Evolutionary conservation across 2,797 vertebrate genomes (phyloP), one percentile per base, ranked within the genome.

Genomic region (Balearica regulorum): DNA sequence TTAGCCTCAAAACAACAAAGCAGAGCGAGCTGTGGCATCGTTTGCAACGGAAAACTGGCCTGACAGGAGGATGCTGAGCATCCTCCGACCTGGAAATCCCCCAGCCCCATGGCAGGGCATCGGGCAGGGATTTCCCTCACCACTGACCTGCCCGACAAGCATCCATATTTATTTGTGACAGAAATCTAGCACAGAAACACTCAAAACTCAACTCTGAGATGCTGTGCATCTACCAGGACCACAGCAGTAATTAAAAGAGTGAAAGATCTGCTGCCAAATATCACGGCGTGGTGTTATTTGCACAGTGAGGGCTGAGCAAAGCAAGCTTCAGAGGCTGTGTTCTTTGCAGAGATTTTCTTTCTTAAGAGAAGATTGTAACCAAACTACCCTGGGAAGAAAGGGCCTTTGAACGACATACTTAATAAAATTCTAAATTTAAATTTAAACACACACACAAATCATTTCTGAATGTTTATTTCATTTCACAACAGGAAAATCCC

Each of bases 351-450:
- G 87, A 46, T 89, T 81, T 83, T 78, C 84, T 90, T 95, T 70
- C 76, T 92, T 84, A 86, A 65, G 77, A 62, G 16, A 68, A 87
- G 48, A 61, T 53, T 39, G 11, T 22, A 90, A 94, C 88, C 97
- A 96, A 96, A 88, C 84, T 29, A 53, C 43, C 73, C 93, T 89
- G 95, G 90, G 96, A 97, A 96, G 87, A 71, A 72, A 82, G 82
- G 78, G 83, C 60, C 82, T 96, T 94, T 95, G 96, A 96, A 95
- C 88, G 96, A 95, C 24, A 1, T 60, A 54, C 79, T 87, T 73
- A 25, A 93, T 92, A 69, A 92, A 92, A 94, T 35, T 41, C 90
- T 93, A 64, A 39, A 87, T 94, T 88, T 89, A 79, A 86, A 86
- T 69, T 79, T 82, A 39, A 96, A 94, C 83, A 80, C 95, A 85